phyloP scores from a whole-genome alignment of 1,140 invertebrate species.

The Eurosta solidaginis region DNA sequence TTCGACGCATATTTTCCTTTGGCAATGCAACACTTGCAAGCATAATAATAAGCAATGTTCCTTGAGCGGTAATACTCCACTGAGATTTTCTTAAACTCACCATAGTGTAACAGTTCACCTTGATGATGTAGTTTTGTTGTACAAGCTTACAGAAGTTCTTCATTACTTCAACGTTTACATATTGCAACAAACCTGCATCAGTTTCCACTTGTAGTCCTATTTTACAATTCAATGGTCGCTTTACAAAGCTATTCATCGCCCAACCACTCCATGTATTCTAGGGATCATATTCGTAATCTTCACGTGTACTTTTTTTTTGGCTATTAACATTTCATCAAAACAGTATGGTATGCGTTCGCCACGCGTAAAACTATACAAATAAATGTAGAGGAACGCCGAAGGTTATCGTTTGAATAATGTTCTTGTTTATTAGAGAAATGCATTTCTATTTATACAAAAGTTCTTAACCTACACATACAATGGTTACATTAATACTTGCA shows the following conservation, averaged over 20 bases:
- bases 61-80: slow-evolving; percentile 21
- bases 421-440: too few relatives aligned
- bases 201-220: slow-evolving; percentile 36
- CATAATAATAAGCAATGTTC: slow-evolving; percentile 41
- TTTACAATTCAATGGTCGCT: slow-evolving; percentile 61
- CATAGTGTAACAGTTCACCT: slow-evolving; percentile 44
- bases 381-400: too few relatives aligned
- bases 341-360: slow-evolving; percentile 68
- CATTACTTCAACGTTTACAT: slow-evolving; percentile 42
- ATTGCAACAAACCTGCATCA: slow-evolving; percentile 37
- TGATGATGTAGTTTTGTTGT: slow-evolving; percentile 37
- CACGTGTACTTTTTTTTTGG: slow-evolving; percentile 57
- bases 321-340: slow-evolving; percentile 63
- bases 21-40: slow-evolving; percentile 41
- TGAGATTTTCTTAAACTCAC: slow-evolving; percentile 40
- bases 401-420: too few relatives aligned
- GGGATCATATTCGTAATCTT: slow-evolving; percentile 61
- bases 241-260: slow-evolving; percentile 61
- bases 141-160: slow-evolving; percentile 43
- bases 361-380: too few relatives aligned
- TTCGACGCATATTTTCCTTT: slow-evolving; percentile 40
- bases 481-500: too few relatives aligned
- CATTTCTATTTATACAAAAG: too few relatives aligned
- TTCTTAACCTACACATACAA: too few relatives aligned
- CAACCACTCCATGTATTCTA: slow-evolving; percentile 62